A percentile compares a stretch with the other conserved stretches of the same genome.
Conservation (phyloP, 2,888 invertebrate species). For the Portevinia maculata region DNA sequence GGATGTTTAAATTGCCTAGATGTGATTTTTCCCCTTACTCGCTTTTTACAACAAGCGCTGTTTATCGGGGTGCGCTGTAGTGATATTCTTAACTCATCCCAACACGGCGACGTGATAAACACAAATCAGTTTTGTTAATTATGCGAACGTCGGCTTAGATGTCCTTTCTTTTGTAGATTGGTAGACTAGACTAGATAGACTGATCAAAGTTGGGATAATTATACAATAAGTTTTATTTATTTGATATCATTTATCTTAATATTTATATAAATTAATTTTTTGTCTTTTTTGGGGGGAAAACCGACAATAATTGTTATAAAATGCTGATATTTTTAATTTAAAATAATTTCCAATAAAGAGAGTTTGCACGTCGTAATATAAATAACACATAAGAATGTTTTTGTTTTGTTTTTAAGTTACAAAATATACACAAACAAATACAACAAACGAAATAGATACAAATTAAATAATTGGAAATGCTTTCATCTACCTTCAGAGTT, state of each 20-base stretch:
- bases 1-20: too few relatives aligned
- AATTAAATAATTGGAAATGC: slow-evolving; percentile 45
- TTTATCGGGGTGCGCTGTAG: too few relatives aligned
- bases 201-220: slow-evolving; percentile 51
- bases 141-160: too few relatives aligned
- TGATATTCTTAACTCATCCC: too few relatives aligned
- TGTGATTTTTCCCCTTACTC: too few relatives aligned
- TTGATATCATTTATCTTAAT: slow-evolving; percentile 71
- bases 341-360: slow-evolving; percentile 53
- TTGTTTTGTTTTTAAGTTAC: slow-evolving; percentile 24
- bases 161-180: too few relatives aligned
- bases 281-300: slow-evolving; percentile 30
- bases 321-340: slow-evolving; percentile 45
- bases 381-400: slow-evolving; percentile 46
- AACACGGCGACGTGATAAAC: too few relatives aligned
- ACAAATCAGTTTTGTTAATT: too few relatives aligned
- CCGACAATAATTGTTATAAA: slow-evolving; percentile 47
- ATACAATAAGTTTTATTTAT: slow-evolving; percentile 68
- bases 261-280: slow-evolving; percentile 68
- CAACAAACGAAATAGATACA: slow-evolving; percentile 11
- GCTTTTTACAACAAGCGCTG: too few relatives aligned
- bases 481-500: slow-evolving; percentile 69
- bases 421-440: slow-evolving; percentile 48
- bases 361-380: slow-evolving; percentile 48
- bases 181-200: too few relatives aligned